Percentiles rank a stretch among this genome's conserved stretches.
Evolutionary conservation across 2,888 invertebrate species (phyloP).

Genomic region (Ichneumoninae sp.): DNA sequence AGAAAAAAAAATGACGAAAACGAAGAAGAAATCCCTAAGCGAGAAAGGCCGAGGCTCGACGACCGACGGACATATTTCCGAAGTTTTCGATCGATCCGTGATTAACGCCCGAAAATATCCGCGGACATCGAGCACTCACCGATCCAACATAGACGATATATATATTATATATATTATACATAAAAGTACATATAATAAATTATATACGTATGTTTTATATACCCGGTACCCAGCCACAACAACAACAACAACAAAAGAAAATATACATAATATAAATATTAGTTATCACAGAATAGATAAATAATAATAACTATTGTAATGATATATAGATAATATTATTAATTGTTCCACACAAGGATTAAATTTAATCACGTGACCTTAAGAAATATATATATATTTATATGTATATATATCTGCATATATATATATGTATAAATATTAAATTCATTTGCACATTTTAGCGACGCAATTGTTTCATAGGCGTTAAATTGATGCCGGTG

Average conservation of each 20-base stretch:
- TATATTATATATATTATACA: constrained; percentile 44
- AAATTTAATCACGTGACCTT: constrained; percentile 44
- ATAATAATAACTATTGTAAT: constrained; percentile 38
- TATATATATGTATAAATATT: constrained; percentile 2
- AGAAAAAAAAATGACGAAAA: constrained; percentile 26
- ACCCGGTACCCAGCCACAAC: constrained; percentile 58
- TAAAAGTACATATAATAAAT: constrained; percentile 56
- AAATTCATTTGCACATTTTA: constrained; percentile 55
- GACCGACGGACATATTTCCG: constrained; percentile 8
- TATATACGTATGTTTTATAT: constrained; percentile 66
- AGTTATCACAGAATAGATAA: constrained; percentile 55
- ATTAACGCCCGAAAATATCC: constrained; percentile 14
- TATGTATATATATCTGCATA: neutral
- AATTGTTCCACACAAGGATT: constrained; percentile 49
- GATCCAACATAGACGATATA: constrained; percentile 55
- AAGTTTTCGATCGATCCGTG: neutral
- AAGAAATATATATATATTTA: constrained; percentile 32
- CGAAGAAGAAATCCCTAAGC: constrained; percentile 15
- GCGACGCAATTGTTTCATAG: constrained; percentile 41
- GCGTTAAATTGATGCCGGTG: constrained; percentile 5
- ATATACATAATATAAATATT: constrained; percentile 51
- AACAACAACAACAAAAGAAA: constrained; percentile 18
- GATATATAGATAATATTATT: constrained; percentile 14
- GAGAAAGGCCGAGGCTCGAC: constrained; percentile 42
- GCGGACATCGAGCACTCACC: constrained; percentile 56